These are phyloP conservation scores for Leistus spinibarbis DNA, from an alignment of 2,888 invertebrate genomes.

Conservation along the genomic window DNA sequence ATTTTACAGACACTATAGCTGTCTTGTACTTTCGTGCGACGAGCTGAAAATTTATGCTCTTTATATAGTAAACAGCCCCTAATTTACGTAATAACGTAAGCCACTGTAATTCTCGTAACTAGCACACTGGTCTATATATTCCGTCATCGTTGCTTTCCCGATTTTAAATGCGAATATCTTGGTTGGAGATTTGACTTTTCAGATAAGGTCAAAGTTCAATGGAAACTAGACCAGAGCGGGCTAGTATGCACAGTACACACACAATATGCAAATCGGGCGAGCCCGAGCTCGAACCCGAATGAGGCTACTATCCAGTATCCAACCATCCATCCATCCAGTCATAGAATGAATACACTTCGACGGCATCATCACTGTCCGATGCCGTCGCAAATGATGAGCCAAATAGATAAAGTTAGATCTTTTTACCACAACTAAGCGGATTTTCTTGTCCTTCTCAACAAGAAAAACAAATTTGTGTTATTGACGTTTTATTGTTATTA, in stretches of 20 bases:
- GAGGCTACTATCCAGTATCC: no score
- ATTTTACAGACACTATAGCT: no score
- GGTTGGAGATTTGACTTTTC: constrained; percentile 31
- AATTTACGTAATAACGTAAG: no score
- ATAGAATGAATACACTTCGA: background rate
- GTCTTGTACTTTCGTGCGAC: no score
- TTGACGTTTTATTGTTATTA: background rate
- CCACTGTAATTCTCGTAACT: background rate
- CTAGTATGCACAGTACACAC: background rate
- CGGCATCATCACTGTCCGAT: background rate
- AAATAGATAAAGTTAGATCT: background rate
- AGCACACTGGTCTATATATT: background rate
- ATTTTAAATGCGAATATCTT: background rate
- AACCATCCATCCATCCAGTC: background rate
- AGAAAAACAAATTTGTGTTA: background rate
- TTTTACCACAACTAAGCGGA: background rate
- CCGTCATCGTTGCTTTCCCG: background rate
- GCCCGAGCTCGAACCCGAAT: background rate
- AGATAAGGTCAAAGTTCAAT: constrained; percentile 34
- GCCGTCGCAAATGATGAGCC: background rate
- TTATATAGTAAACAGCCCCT: no score
- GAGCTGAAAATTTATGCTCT: no score
- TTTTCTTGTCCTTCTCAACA: background rate
- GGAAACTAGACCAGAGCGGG: background rate
- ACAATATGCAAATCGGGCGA: constrained; percentile 23